Base-by-base conservation (phyloP, 2,888 invertebrate genomes). In the Pachliopta kotzebuea region DNA sequence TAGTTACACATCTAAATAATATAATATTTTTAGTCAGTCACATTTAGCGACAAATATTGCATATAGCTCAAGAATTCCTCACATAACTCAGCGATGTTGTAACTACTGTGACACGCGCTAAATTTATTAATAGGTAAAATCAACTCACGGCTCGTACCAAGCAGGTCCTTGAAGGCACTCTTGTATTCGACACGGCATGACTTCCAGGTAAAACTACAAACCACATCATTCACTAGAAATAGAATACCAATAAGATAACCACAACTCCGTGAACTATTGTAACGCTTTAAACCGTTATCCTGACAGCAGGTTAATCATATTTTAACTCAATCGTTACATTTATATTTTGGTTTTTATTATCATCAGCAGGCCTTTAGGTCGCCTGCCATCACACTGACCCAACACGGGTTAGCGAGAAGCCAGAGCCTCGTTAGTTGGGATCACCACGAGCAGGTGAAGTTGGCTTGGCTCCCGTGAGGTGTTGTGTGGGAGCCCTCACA, bases 201-300 rank as follows among this genome's bases (percentile, higher is more conserved):
- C 75, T 77, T 74, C 76, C 74, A 71, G 67, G 73, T 72, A 72
- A 70, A 63, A 74, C 72, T 74, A 76, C 74, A 74, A 77, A 78
- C 74, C 74, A 70, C 69, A 71, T 75, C 75, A 75, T 76, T 77
- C 76, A 75, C 78, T 67, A 71, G 72, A 76, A 72, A 75, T 75
- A 79, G 73, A 78, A 79, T 76, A 74, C 73, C 76, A 77, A 76
- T 72, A 75, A 75, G 73, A 76, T 79, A 76, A 76, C 74, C 72
- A 72, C 74, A 73, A 72, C 75, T 70, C 72, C 73, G 75, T 76
- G 78, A 73, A 75, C 76, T 76, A 71, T 69, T 69, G 64, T 65
- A 71, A 75, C 73, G 69, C 67, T 69, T 70, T 68, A 65, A 71
- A 77, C 83, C 80, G 82, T 83, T 83, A 83, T 75, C 75, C 76